Conservation (phyloP, 2,113 vertebrate species). For the Oncorhynchus masou region DNA sequence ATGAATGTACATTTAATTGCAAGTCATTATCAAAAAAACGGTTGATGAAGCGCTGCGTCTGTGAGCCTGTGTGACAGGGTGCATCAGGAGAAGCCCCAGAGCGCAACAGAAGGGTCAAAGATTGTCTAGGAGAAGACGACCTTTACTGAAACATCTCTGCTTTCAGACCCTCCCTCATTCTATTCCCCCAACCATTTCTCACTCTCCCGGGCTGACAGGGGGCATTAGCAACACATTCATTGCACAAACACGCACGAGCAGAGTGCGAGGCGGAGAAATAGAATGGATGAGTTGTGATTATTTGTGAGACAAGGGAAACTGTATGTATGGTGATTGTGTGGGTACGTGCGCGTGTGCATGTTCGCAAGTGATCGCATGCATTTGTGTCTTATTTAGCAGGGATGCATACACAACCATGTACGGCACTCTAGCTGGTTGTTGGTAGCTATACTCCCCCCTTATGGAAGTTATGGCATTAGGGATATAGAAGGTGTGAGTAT, state of each 20-base stretch:
- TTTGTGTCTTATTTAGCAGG: too few species aligned
- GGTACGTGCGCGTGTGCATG: too few species aligned
- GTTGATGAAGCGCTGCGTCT: constrained; percentile 1
- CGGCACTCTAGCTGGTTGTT: constrained; percentile 13
- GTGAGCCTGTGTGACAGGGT: not conserved
- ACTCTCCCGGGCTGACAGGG: not conserved
- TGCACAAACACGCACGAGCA: not conserved
- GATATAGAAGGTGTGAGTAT: constrained; percentile 49
- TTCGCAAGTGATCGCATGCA: too few species aligned
- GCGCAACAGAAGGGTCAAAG: constrained; percentile 53
- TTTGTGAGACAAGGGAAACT: too few species aligned
- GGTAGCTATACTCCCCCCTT: constrained; percentile 10
- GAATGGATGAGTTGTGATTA: too few species aligned
- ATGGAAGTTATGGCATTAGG: constrained; percentile 51
- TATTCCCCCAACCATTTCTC: not conserved
- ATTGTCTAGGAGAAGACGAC: constrained; percentile 30
- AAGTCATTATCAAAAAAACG: constrained; percentile 34
- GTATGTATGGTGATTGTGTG: too few species aligned
- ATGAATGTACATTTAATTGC: constrained; percentile 30
- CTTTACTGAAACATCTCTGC: constrained; percentile 30
- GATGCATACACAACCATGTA: too few species aligned
- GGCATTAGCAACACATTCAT: not conserved
- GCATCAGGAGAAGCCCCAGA: not conserved
- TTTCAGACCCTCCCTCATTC: not conserved
- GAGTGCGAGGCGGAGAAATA: too few species aligned